Evolutionary conservation across 2,113 vertebrate species (phyloP).

Genomic region (Hiodon tergisus): DNA sequence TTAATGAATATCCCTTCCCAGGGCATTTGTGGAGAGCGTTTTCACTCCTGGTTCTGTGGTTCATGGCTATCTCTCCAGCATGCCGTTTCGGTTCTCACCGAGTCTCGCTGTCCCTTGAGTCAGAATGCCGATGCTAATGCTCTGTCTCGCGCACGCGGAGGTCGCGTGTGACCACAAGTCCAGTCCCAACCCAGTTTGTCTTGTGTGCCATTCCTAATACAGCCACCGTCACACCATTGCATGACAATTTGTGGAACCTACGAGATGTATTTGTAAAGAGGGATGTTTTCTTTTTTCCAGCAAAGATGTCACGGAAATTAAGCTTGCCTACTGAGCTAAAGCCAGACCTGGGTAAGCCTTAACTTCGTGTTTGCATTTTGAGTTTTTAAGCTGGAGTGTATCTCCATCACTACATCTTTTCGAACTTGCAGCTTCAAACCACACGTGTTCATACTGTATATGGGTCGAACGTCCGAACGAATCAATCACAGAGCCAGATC

Average conservation of each 20-base stretch:
- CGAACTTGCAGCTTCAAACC: not conserved
- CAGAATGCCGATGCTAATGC: constrained; percentile 30
- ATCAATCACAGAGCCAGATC: not conserved
- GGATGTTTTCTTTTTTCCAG: constrained; percentile 93
- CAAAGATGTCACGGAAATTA: constrained; percentile 99
- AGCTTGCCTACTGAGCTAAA: constrained; percentile 99
- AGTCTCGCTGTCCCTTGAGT: constrained; percentile 32
- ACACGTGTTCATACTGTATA: not conserved
- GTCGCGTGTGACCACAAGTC: not conserved
- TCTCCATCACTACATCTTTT: not conserved
- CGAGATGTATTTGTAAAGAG: constrained; percentile 77
- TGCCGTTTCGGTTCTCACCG: constrained; percentile 40
- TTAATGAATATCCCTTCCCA: constrained; percentile 43
- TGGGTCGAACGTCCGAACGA: not conserved
- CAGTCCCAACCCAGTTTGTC: not conserved
- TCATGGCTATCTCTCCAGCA: constrained; percentile 50
- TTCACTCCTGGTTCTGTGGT: constrained; percentile 38
- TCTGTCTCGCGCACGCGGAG: constrained; percentile 21
- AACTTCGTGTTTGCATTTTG: constrained; percentile 58
- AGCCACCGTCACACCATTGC: constrained; percentile 52
- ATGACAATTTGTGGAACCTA: constrained; percentile 60
- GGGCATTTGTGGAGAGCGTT: constrained; percentile 37
- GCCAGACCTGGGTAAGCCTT: constrained; percentile 98
- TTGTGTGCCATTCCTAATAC: constrained; percentile 1
- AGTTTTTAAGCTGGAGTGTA: not conserved